Evolutionary conservation across 2,113 vertebrate species (phyloP).

Genomic region (Megaceryle maxima): DNA sequence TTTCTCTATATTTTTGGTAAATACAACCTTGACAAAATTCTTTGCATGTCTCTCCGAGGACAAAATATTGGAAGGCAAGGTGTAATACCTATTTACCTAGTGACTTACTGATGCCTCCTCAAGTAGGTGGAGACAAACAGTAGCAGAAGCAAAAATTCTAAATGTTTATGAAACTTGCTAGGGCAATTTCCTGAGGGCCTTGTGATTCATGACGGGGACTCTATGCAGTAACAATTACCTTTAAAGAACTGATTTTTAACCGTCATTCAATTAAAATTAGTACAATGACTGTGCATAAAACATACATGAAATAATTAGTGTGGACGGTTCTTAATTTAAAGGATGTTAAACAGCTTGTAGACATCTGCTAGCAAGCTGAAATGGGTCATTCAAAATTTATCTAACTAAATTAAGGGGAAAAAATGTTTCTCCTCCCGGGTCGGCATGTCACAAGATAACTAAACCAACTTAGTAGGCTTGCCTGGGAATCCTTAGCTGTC

Average conservation of each 20-base stretch:
- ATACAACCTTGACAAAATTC: background rate
- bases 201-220: constrained; percentile 39
- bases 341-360: constrained; percentile 99
- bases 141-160: constrained; percentile 1
- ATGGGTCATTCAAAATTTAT: constrained; percentile 99
- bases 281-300: constrained; percentile 93
- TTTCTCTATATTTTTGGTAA: background rate
- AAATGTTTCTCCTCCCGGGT: constrained; percentile 84
- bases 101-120: background rate
- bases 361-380: constrained; percentile 97
- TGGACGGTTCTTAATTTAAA: constrained; percentile 98
- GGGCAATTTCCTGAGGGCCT: constrained; percentile 22
- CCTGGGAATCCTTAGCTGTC: constrained; percentile 92
- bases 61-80: background rate
- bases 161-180: background rate
- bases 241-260: constrained; percentile 83
- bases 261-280: constrained; percentile 88
- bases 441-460: constrained; percentile 92
- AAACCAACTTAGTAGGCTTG: constrained; percentile 88
- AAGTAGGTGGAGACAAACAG: background rate
- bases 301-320: constrained; percentile 97
- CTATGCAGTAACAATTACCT: constrained; percentile 50
- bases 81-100: background rate
- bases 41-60: background rate
- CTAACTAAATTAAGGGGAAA: constrained; percentile 91